Conservation (phyloP, 2,888 invertebrate genomes). For the Erpobdella octoculata region DNA sequence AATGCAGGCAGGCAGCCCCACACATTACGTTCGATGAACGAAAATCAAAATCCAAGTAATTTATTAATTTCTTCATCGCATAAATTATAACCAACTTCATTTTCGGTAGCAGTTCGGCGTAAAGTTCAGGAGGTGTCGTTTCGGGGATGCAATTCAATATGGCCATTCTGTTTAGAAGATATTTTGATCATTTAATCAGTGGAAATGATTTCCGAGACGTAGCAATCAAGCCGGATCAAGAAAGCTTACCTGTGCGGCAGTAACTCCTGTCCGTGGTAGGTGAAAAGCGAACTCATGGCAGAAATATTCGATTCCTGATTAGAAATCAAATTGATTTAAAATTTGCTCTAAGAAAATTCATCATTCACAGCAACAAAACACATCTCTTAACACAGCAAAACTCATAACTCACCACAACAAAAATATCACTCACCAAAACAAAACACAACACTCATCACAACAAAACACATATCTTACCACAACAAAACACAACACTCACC, state of each 20-base stretch:
- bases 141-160: slow-evolving; percentile 67
- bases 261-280: slow-evolving; percentile 60
- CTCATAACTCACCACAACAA: too few species aligned
- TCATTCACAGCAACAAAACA: not conserved
- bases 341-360: not conserved
- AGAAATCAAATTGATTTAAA: not conserved
- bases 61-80: not conserved
- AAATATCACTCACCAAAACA: too few species aligned
- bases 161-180: slow-evolving; percentile 51
- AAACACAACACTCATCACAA: too few species aligned
- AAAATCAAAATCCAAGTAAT: too few species aligned
- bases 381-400: too few species aligned
- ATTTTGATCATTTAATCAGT: not conserved
- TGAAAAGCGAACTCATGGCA: slow-evolving; percentile 64
- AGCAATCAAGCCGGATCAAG: not conserved
- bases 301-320: slow-evolving; percentile 44
- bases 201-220: not conserved
- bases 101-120: slow-evolving; percentile 59
- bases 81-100: not conserved
- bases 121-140: slow-evolving; percentile 63
- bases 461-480: too few species aligned
- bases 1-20: too few species aligned
- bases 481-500: slow-evolving; percentile 42
- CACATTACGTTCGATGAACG: too few species aligned
- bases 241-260: slow-evolving; percentile 54